Conservation (phyloP, 2,888 invertebrate genomes). For the Marasmarcha lunaedactyla region DNA sequence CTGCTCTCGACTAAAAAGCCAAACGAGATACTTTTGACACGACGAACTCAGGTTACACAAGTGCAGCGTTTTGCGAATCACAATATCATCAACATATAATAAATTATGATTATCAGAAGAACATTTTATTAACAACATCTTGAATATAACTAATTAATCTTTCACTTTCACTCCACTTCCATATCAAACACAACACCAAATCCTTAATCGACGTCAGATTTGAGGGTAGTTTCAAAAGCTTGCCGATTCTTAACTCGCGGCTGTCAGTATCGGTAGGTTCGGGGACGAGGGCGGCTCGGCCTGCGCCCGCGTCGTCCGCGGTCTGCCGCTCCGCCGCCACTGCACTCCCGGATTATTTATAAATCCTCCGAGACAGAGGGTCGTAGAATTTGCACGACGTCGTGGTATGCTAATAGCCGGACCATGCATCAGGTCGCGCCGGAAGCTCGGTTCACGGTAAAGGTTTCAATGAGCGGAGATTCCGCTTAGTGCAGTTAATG, state of each 20-base stretch:
- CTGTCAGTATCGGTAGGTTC: background rate
- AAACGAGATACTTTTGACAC: conserved; percentile 15
- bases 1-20: conserved; percentile 33
- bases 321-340: conserved; percentile 62
- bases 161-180: conserved; percentile 20
- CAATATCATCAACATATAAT: too few relatives aligned
- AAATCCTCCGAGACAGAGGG: conserved; percentile 66
- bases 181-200: background rate
- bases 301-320: conserved; percentile 72
- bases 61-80: background rate
- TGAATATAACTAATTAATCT: too few relatives aligned
- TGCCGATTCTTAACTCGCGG: conserved; percentile 24
- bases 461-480: background rate
- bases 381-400: conserved; percentile 50
- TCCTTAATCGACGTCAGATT: too few relatives aligned
- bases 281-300: conserved; percentile 6
- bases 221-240: too few relatives aligned
- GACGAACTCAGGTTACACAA: conserved; percentile 9
- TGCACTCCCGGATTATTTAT: conserved; percentile 66
- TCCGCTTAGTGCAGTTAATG: conserved; percentile 5
- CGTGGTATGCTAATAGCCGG: conserved; percentile 8
- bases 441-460: conserved; percentile 31
- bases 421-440: conserved; percentile 41
- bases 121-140: too few relatives aligned
- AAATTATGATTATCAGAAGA: too few relatives aligned